phyloP scores from a whole-genome alignment of 2,797 vertebrate genomes.

The Rhinatrema bivittatum region DNA sequence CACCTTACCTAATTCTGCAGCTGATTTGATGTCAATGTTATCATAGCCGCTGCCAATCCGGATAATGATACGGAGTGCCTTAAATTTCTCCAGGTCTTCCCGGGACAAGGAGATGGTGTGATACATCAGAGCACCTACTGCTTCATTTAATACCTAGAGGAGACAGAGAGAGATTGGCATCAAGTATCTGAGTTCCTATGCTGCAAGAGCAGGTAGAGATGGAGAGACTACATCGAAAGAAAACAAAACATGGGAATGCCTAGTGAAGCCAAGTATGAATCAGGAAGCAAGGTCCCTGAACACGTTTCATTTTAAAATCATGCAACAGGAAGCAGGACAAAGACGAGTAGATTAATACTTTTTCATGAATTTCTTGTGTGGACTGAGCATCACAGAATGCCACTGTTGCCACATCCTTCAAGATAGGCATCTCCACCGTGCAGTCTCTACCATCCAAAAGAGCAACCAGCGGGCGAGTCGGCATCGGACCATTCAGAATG shows the following conservation, averaged over 20 bases:
- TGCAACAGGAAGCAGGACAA: not conserved
- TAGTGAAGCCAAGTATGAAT: too few relatives aligned
- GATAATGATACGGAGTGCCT: constrained; percentile 81
- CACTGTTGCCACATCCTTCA: constrained; percentile 83
- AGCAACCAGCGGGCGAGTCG: constrained; percentile 70
- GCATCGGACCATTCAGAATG: constrained; percentile 80
- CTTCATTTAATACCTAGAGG: constrained; percentile 80
- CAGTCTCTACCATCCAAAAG: constrained; percentile 77
- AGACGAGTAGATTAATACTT: too few relatives aligned
- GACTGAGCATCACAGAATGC: constrained; percentile 84
- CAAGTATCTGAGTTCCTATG: not conserved
- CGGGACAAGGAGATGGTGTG: constrained; percentile 83
- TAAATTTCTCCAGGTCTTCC: constrained; percentile 85
- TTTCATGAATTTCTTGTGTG: constrained; percentile 86
- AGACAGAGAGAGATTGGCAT: not conserved
- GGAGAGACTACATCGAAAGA: not conserved
- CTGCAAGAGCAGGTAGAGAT: not conserved
- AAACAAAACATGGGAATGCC: not conserved
- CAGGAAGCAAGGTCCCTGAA: too few relatives aligned
- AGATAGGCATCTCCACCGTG: constrained; percentile 81
- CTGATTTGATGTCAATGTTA: constrained; percentile 82
- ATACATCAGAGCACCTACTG: constrained; percentile 80
- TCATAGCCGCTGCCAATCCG: constrained; percentile 82
- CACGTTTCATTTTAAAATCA: not conserved
- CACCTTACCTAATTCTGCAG: constrained; percentile 74